A percentile compares a stretch with the other conserved stretches of the same genome.
Evolutionary conservation across 2,888 invertebrate genomes (phyloP).

Genomic region (Oligia latruncula): DNA sequence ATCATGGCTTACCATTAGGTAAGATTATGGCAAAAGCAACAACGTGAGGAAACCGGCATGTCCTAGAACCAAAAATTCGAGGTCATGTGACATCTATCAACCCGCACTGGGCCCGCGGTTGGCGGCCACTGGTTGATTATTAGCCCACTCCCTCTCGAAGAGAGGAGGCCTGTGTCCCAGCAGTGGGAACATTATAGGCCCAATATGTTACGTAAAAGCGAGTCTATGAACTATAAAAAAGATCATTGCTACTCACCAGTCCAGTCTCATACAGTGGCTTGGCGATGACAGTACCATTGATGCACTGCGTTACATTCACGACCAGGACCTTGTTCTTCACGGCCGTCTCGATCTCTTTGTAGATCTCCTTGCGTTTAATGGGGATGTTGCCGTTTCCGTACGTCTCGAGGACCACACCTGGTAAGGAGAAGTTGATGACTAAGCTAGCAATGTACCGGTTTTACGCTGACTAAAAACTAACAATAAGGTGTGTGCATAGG

Average conservation of each 20-base stretch:
- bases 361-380: conserved; percentile 94
- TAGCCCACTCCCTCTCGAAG: neutral
- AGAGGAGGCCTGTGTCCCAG: too few relatives aligned
- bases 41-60: neutral
- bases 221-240: neutral
- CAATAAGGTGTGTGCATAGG: too few relatives aligned
- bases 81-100: neutral
- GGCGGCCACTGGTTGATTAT: too few relatives aligned
- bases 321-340: conserved; percentile 95
- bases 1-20: neutral
- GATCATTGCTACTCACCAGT: conserved; percentile 85
- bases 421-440: conserved; percentile 7
- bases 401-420: conserved; percentile 96
- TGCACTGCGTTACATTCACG: conserved; percentile 98
- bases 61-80: neutral
- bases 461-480: neutral
- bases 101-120: too few relatives aligned
- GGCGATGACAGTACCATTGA: conserved; percentile 94
- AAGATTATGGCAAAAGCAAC: neutral
- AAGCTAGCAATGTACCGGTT: neutral
- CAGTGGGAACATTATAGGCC: neutral
- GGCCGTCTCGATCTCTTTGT: conserved; percentile 93
- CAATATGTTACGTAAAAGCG: neutral
- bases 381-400: conserved; percentile 99
- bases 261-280: conserved; percentile 95